Base-by-base conservation (phyloP, 2,113 vertebrate species). In the Thunnus maccoyii region DNA sequence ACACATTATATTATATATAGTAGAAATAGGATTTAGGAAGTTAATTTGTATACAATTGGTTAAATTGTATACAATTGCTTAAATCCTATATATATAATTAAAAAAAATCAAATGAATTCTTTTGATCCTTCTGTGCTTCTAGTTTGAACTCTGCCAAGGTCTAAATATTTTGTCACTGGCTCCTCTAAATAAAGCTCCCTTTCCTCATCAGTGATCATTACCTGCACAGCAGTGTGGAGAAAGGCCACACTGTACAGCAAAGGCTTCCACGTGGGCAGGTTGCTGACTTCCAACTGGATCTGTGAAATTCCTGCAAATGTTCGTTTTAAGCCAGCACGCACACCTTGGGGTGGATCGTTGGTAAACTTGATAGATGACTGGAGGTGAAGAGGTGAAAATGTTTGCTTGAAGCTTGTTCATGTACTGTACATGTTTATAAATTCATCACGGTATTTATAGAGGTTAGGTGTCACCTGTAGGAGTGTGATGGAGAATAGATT, bases 171-270 rank as follows among this genome's bases (percentile, higher is more conserved):
- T 44, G 6, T 12, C 2, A 27, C 14, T 15, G 11, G 13, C 44
- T 63, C 4, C 36, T 22, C 11, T 41, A 52, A 66, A 66, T 51
- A 66, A 30, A 12, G 3, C 30, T 62, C 14, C 14, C 14, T 36
- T 48, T n/a, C 11, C 8, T 46, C 41, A 54, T 27, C 16, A 9
- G 2, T 14, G 47, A 36, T 13, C 20, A 57, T 18, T 86, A 93
- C 90, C 90, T 98, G 97, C 69, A 97, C 95, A 0, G 93, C 91
- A 47, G 96, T 96, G 85, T 98, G 97, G 1, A 98, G 91, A 63
- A 98, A 98, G 11, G 95, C 96, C 32, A 97, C 94, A 0, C 95
- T 93, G 3, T 97, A 98, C 13, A 98, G 76, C 94, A 97, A 80
- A 0, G 96, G 94, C 68, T 96, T 96, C 97, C 97, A 98, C 0